Evolutionary conservation across 2,888 invertebrate genomes (phyloP), one percentile per base, ranked within the genome.

Genomic region (Amorpha juglandis): DNA sequence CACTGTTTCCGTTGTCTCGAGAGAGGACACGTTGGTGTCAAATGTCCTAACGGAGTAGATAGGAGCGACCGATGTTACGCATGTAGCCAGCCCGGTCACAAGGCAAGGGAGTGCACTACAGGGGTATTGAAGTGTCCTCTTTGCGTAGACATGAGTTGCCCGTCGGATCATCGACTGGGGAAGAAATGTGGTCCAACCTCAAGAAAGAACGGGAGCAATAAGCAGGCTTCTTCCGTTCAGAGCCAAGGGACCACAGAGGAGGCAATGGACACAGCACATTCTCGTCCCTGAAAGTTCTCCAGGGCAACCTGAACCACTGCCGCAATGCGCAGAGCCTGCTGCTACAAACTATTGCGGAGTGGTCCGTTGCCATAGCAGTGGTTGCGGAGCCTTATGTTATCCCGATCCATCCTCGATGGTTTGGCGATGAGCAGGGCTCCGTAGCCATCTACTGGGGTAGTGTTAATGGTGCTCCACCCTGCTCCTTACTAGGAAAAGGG

Each of bases 1-100:
- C 53, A 55, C 12, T 66, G 63, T 35, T 66, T 14, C 27, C 53
- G 63, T 4, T 66, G 62, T 19, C 62, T 62, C 2, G 33, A 33
- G 48, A n/a, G 2, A 19, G 67, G 63, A 0, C 63, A 67, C 33
- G 38, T 47, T 2, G 19, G 64, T 0, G 51, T 38, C 6, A 33
- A n/a, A 7, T 67, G 67, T 12, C 1, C 51, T 0, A 35, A 19
- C 6, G 19, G 27, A 0, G 19, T 63, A 0, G 66, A 66, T 47
- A 9, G 53, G 12, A 65, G 65, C 42, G 19, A 16, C 6, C 35
- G n/a, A 0, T 65, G 65, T 12, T 65, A n/a, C 6, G 48, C 47
- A 47, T 65, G 65, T n/a, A 48, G 58, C 7, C 12, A 50, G 8
- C 38, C 21, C 9, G 65, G 58, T 1, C 65, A 65, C 12, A 58